Evolutionary conservation across 2,113 vertebrate genomes (phyloP).

Genomic region (Bujurquina vittata): DNA sequence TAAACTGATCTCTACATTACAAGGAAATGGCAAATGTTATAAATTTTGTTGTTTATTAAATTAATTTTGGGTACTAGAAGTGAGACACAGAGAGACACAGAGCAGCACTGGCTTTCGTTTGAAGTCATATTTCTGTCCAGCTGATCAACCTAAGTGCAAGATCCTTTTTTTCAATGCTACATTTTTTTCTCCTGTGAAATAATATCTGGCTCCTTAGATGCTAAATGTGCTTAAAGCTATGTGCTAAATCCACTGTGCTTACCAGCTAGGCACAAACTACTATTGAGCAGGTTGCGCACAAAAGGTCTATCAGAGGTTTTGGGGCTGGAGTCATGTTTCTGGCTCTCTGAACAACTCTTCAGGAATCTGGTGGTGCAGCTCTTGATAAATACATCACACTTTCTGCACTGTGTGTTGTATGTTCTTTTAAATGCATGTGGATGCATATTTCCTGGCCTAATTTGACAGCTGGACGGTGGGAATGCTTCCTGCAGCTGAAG

Average conservation of each 20-base stretch:
- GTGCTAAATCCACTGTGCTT: background rate
- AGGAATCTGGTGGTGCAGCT: background rate
- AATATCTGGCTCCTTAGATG: background rate
- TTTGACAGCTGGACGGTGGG: background rate
- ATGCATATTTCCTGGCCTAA: background rate
- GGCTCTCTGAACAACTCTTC: background rate
- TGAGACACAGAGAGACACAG: background rate
- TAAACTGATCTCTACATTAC: background rate
- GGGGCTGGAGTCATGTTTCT: background rate
- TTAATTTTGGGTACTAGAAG: background rate
- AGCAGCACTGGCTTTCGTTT: background rate
- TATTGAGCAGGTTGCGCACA: background rate
- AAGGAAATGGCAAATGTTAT: background rate
- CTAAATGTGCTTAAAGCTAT: background rate
- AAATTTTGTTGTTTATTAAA: background rate
- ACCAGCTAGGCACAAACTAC: background rate
- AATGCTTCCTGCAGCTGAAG: background rate
- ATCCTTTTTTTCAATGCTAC: background rate
- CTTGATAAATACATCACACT: background rate
- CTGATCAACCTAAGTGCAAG: background rate
- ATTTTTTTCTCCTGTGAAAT: background rate
- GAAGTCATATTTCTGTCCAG: background rate
- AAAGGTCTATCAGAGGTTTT: background rate
- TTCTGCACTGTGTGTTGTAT: too few species aligned
- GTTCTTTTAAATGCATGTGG: background rate